Conservation (phyloP, 2,888 invertebrate genomes). For the Pristionchus fissidentatus region DNA sequence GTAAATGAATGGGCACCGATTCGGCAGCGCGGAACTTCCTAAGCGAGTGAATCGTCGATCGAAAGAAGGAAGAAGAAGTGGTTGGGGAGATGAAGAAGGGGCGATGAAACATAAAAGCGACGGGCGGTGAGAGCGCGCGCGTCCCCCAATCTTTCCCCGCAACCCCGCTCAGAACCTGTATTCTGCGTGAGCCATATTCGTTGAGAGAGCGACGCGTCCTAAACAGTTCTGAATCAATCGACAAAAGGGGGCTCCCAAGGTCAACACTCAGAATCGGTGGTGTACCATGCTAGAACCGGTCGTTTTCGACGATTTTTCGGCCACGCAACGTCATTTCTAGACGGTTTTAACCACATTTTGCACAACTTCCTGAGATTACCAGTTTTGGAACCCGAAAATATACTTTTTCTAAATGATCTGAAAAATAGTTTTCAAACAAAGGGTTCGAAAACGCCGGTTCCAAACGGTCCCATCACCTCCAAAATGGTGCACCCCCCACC, state of each 20-base stretch:
- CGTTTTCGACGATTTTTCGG: too few species aligned
- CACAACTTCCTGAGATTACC: not conserved
- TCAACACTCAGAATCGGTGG: too few species aligned
- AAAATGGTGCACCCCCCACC: not conserved
- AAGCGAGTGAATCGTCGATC: not conserved
- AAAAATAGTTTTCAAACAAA: too few species aligned
- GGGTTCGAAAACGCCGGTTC: too few species aligned
- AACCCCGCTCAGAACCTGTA: slow-evolving; percentile 10
- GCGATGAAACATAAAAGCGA: slow-evolving; percentile 22
- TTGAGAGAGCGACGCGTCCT: not conserved
- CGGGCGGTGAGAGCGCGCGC: not conserved
- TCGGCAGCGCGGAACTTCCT: not conserved
- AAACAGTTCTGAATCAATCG: not conserved
- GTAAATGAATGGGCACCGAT: not conserved
- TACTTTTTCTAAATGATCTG: not conserved
- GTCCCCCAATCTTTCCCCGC: not conserved
- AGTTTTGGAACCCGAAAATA: not conserved
- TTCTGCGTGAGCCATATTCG: not conserved
- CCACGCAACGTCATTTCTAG: too few species aligned
- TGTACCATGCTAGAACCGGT: too few species aligned
- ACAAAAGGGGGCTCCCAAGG: not conserved
- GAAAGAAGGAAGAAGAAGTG: slow-evolving; percentile 1
- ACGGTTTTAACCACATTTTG: not conserved
- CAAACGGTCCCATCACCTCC: too few species aligned
- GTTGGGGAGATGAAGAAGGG: slow-evolving; percentile 24